These are phyloP conservation scores for Pogoniulus pusillus DNA, from an alignment of 2,797 vertebrate species.

Conservation along the genomic window DNA sequence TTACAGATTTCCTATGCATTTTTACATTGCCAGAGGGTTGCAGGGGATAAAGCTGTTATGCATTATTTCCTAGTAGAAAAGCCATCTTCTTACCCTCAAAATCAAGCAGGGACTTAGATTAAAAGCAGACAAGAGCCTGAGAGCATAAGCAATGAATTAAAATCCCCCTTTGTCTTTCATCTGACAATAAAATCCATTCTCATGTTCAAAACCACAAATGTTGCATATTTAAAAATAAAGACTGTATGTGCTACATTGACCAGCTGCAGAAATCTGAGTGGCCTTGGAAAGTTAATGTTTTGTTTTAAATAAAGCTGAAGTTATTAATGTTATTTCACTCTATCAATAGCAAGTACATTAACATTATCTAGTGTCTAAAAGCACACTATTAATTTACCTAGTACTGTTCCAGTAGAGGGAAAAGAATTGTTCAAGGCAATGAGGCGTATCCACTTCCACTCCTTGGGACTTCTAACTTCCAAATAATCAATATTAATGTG, in stretches of 20 bases:
- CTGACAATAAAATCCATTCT: neutral
- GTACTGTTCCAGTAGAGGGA: slow-evolving; percentile 83
- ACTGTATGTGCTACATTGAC: neutral
- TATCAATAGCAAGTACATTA: slow-evolving; percentile 89
- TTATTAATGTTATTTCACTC: slow-evolving; percentile 87
- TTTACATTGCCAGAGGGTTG: neutral
- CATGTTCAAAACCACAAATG: neutral
- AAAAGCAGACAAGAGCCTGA: neutral
- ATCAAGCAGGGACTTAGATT: neutral
- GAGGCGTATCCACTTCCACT: slow-evolving; percentile 85
- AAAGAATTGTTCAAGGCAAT: slow-evolving; percentile 86
- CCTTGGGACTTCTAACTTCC: slow-evolving; percentile 82
- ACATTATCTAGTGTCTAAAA: slow-evolving; percentile 87
- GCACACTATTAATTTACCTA: slow-evolving; percentile 89
- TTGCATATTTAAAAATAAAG: slow-evolving; percentile 12
- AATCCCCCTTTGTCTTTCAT: slow-evolving; percentile 23
- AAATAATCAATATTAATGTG: slow-evolving; percentile 88
- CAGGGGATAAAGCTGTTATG: neutral
- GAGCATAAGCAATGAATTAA: slow-evolving; percentile 23
- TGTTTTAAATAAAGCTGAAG: slow-evolving; percentile 89
- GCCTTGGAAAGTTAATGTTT: slow-evolving; percentile 86
- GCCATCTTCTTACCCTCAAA: neutral
- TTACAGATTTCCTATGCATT: neutral
- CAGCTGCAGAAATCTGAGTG: slow-evolving; percentile 49
- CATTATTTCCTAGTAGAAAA: slow-evolving; percentile 1